Percentiles rank a stretch among this genome's conserved stretches.
These are phyloP conservation scores for Scatophagus argus DNA, from an alignment of 2,113 vertebrate species.

Conservation along the genomic window DNA sequence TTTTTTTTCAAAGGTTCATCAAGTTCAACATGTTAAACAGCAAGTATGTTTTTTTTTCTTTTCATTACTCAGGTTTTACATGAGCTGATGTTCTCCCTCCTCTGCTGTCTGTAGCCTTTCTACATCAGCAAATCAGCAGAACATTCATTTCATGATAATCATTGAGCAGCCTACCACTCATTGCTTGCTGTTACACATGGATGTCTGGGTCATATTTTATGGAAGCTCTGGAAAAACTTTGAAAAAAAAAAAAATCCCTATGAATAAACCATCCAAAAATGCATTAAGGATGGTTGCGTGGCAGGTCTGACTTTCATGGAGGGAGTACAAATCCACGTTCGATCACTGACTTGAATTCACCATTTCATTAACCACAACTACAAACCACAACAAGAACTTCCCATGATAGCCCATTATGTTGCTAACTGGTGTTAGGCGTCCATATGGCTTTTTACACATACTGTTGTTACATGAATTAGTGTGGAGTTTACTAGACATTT, in stretches of 20 bases:
- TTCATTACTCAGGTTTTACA: slow-evolving; percentile 1
- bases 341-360: not conserved
- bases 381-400: too few relatives aligned
- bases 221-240: too few relatives aligned
- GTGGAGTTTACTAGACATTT: not conserved
- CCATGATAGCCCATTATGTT: too few relatives aligned
- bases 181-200: not conserved
- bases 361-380: not conserved
- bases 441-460: not conserved
- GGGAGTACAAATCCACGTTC: not conserved
- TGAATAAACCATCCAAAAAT: too few relatives aligned
- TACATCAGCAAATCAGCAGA: not conserved
- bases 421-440: too few relatives aligned
- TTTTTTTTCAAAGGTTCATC: too few relatives aligned
- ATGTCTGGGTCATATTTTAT: too few relatives aligned
- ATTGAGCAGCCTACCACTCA: not conserved
- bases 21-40: slow-evolving; percentile 33
- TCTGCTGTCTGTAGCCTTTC: not conserved
- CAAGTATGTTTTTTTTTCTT: slow-evolving; percentile 8
- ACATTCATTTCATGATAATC: not conserved
- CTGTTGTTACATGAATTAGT: not conserved
- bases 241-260: too few relatives aligned
- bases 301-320: not conserved
- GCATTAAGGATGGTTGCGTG: not conserved
- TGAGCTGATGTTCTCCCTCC: not conserved